phyloP scores from a whole-genome alignment of 2,888 invertebrate genomes.

The Tenodera sinensis region DNA sequence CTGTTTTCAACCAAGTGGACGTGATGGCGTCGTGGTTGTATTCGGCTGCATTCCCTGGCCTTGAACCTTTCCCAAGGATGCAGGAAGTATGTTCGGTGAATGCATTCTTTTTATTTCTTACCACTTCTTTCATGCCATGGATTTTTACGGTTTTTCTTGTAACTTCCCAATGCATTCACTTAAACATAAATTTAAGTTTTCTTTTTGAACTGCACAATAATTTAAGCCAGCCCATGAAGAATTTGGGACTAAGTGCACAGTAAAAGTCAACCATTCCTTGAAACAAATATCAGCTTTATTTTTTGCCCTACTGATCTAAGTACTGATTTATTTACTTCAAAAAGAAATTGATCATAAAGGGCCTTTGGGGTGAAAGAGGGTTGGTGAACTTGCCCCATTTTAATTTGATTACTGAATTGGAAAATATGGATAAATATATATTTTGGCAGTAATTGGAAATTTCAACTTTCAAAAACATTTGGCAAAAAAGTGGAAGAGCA shows the following conservation, averaged over 20 bases:
- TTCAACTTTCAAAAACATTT: neutral
- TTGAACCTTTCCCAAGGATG: neutral
- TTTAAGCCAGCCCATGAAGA: neutral
- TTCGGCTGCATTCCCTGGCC: constrained; percentile 8
- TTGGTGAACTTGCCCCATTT: neutral
- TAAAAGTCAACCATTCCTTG: neutral
- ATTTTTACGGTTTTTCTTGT: neutral
- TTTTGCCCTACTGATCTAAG: constrained; percentile 9
- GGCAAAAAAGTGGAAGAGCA: constrained; percentile 11
- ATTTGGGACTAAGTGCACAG: neutral
- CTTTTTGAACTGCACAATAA: neutral
- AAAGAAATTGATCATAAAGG: neutral
- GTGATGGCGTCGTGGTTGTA: neutral
- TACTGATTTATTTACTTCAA: neutral
- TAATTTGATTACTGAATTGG: neutral
- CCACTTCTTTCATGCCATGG: constrained; percentile 1
- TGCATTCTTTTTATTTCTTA: neutral
- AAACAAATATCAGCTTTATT: neutral
- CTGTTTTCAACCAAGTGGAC: neutral
- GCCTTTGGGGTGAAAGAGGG: neutral
- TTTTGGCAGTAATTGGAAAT: neutral
- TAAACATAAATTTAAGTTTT: constrained; percentile 2
- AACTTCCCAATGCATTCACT: constrained; percentile 4
- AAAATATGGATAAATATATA: neutral
- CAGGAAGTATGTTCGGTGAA: constrained; percentile 12